These are phyloP conservation scores for Protaetia brevitarsis DNA, from an alignment of 1,140 invertebrate species.

Conservation along the genomic window DNA sequence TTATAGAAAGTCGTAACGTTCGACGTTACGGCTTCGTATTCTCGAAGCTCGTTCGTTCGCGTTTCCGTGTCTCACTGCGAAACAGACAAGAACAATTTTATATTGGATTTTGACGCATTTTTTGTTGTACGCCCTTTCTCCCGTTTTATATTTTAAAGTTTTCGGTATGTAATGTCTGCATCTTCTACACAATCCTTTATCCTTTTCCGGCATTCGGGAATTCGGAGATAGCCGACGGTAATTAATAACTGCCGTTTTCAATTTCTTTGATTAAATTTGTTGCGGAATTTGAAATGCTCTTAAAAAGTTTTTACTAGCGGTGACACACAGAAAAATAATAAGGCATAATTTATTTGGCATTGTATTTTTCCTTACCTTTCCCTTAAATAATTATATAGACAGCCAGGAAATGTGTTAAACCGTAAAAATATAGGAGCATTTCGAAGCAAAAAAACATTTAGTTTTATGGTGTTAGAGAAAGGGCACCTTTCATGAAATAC, in stretches of 20 bases:
- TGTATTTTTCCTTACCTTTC: too few species aligned
- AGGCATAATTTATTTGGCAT: too few species aligned
- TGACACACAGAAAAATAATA: conserved; percentile 1
- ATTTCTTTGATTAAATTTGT: conserved; percentile 5
- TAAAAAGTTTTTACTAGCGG: neutral
- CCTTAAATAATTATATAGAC: too few species aligned
- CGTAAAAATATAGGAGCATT: too few species aligned
- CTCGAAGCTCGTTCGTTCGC: neutral
- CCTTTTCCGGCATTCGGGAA: neutral
- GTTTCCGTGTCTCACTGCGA: neutral
- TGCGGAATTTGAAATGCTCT: neutral
- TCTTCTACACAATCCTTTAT: conserved; percentile 9
- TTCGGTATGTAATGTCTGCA: neutral
- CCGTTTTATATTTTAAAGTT: conserved; percentile 2
- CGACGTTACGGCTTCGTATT: neutral
- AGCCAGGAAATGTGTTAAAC: too few species aligned
- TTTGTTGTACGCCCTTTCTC: neutral
- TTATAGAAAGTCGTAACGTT: conserved; percentile 9
- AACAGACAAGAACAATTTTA: neutral
- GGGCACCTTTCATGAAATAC: too few species aligned
- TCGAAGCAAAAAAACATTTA: too few species aligned
- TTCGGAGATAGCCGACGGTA: neutral
- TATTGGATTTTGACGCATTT: conserved; percentile 9
- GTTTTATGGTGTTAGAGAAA: too few species aligned
- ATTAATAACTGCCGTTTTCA: conserved; percentile 1